These are phyloP conservation scores for Ceratitis capitata DNA, from an alignment of 1,140 invertebrate genomes.

Conservation along the genomic window DNA sequence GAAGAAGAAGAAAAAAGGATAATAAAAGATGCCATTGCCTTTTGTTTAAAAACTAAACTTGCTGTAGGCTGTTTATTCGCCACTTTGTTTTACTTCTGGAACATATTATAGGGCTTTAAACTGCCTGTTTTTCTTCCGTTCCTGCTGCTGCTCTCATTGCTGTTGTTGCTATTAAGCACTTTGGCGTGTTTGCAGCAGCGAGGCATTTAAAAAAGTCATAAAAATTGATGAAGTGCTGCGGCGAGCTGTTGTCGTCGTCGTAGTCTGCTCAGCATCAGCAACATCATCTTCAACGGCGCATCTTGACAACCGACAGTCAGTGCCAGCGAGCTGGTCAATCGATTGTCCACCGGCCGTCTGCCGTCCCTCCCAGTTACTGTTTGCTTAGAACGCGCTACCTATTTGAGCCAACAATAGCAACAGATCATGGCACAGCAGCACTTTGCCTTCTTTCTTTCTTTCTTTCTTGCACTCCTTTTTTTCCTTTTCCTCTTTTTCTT, in stretches of 20 bases:
- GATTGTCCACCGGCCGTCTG: too few relatives aligned
- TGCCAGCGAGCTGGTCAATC: not conserved
- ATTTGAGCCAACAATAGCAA: not conserved
- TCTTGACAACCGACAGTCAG: not conserved
- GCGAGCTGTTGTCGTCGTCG: not conserved
- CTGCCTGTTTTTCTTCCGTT: not conserved
- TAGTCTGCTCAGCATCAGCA: too few relatives aligned
- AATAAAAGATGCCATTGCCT: too few relatives aligned
- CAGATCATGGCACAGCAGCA: not conserved
- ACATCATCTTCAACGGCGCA: too few relatives aligned
- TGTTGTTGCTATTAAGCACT: not conserved
- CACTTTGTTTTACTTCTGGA: not conserved
- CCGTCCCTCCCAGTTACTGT: not conserved
- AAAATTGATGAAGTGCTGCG: conserved; percentile 38
- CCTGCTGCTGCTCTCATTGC: not conserved
- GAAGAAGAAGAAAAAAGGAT: too few relatives aligned
- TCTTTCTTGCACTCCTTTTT: too few relatives aligned
- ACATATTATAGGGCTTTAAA: not conserved
- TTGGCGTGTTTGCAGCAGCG: not conserved
- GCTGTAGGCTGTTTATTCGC: not conserved
- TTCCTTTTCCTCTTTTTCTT: not conserved
- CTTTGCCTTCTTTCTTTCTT: not conserved
- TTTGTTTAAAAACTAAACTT: not conserved
- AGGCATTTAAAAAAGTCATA: conserved; percentile 37
- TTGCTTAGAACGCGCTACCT: not conserved